Conservation (phyloP, 1,140 invertebrate species). For the Vollenhovia emeryi region DNA sequence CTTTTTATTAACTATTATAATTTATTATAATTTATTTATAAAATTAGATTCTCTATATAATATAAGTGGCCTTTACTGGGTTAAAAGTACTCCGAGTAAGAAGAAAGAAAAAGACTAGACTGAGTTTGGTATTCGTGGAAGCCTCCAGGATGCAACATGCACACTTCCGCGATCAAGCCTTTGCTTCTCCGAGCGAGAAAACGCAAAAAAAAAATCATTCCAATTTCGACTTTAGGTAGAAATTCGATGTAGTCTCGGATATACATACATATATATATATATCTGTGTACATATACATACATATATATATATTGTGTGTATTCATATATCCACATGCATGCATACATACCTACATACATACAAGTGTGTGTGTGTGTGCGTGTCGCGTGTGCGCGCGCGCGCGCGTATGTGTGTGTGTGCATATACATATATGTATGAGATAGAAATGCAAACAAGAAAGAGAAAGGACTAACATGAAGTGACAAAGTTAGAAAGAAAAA, state of each 20-base stretch:
- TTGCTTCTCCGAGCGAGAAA: constrained; percentile 50
- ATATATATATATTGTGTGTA: too few species aligned
- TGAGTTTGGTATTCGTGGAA: constrained; percentile 65
- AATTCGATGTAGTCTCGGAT: neutral
- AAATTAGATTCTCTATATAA: constrained; percentile 28
- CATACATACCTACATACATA: too few species aligned
- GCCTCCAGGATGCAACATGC: constrained; percentile 41
- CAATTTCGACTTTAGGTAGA: constrained; percentile 65
- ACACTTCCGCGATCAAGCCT: constrained; percentile 49
- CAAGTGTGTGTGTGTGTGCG: too few species aligned
- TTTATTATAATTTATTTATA: constrained; percentile 17
- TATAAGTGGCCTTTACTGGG: constrained; percentile 23
- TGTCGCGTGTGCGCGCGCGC: too few species aligned
- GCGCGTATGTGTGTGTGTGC: too few species aligned
- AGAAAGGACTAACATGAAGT: neutral
- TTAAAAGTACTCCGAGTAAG: constrained; percentile 45
- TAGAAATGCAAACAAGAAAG: constrained; percentile 38
- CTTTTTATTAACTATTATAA: neutral
- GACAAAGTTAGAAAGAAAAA: neutral
- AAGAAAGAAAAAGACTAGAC: constrained; percentile 58
- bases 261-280: neutral
- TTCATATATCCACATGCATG: too few species aligned
- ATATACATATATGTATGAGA: neutral
- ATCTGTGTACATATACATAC: neutral
- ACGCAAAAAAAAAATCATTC: constrained; percentile 74